Conservation (phyloP, 1,140 invertebrate species). For the Leptoteleia sp. region DNA sequence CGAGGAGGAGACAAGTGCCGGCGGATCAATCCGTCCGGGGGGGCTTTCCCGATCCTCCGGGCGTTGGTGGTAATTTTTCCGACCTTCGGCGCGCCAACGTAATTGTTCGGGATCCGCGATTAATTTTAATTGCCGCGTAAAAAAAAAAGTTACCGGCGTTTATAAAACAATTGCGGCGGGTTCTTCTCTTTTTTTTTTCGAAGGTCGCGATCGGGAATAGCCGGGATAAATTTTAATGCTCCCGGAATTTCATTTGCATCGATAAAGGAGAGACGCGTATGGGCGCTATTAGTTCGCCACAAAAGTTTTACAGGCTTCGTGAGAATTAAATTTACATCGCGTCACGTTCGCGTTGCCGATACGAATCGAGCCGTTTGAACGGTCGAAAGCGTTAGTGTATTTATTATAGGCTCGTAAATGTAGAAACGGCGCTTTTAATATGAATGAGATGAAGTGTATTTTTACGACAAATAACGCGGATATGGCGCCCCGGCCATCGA, state of each 20-base stretch:
- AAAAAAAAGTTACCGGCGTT: slow-evolving; percentile 6
- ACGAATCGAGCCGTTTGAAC: slow-evolving; percentile 3
- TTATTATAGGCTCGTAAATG: slow-evolving; percentile 22
- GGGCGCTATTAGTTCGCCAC: slow-evolving; percentile 45
- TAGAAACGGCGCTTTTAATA: slow-evolving; percentile 10
- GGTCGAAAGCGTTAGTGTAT: slow-evolving; percentile 6
- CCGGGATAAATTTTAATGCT: slow-evolving; percentile 38
- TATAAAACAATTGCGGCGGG: slow-evolving; percentile 37
- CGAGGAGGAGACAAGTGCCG: slow-evolving; percentile 44
- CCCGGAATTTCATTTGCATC: slow-evolving; percentile 42
- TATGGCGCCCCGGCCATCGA: too few species aligned
- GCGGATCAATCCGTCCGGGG: slow-evolving; percentile 5
- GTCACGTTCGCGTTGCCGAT: slow-evolving; percentile 27
- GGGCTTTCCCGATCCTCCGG: neutral
- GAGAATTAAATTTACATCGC: slow-evolving; percentile 68
- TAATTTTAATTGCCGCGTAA: slow-evolving; percentile 6
- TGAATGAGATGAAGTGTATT: too few species aligned
- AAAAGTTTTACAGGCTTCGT: slow-evolving; percentile 62
- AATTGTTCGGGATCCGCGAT: neutral
- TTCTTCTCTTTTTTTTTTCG: too few species aligned
- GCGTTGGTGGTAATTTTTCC: neutral
- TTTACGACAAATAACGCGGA: too few species aligned
- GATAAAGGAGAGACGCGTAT: slow-evolving; percentile 37
- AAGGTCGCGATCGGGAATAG: slow-evolving; percentile 14
- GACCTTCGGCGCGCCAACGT: neutral